Evolutionary conservation across 1,140 invertebrate species (phyloP).

Genomic region (Gryllus bimaculatus): DNA sequence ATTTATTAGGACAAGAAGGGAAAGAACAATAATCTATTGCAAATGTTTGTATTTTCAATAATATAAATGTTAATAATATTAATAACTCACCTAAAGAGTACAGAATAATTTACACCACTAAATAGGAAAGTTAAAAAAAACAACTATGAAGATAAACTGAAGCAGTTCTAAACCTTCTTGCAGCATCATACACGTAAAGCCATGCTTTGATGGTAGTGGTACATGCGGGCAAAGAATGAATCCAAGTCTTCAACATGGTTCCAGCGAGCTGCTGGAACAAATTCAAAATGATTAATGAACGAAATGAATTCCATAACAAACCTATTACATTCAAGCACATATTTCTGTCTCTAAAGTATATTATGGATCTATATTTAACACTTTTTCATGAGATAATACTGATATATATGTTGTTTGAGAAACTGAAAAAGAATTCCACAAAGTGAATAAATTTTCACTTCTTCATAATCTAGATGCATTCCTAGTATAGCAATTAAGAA

Average conservation of each 20-base stretch:
- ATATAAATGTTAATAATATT: too few species aligned
- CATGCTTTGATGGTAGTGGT: constrained; percentile 94
- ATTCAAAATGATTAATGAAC: constrained; percentile 10
- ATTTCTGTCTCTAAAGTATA: background rate
- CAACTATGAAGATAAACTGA: constrained; percentile 88
- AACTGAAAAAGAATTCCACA: too few species aligned
- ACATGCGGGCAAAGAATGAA: constrained; percentile 85
- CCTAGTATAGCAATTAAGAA: too few species aligned
- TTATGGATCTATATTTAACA: background rate
- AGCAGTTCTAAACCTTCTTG: constrained; percentile 76
- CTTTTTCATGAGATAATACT: too few species aligned
- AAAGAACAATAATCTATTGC: too few species aligned
- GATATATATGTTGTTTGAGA: too few species aligned
- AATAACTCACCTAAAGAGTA: constrained; percentile 64
- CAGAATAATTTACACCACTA: constrained; percentile 81
- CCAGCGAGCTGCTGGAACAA: constrained; percentile 55
- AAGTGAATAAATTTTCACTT: too few species aligned
- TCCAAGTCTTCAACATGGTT: constrained; percentile 95
- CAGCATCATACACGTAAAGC: constrained; percentile 84
- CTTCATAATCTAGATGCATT: too few species aligned
- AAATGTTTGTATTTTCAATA: too few species aligned
- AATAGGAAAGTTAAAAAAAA: constrained; percentile 78
- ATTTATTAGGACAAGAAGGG: too few species aligned
- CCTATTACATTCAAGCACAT: constrained; percentile 7
- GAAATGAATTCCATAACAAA: background rate